Percentiles rank a stretch among this genome's conserved stretches.
Evolutionary conservation across 2,113 vertebrate species (phyloP).

Genomic region (Lagopus muta): DNA sequence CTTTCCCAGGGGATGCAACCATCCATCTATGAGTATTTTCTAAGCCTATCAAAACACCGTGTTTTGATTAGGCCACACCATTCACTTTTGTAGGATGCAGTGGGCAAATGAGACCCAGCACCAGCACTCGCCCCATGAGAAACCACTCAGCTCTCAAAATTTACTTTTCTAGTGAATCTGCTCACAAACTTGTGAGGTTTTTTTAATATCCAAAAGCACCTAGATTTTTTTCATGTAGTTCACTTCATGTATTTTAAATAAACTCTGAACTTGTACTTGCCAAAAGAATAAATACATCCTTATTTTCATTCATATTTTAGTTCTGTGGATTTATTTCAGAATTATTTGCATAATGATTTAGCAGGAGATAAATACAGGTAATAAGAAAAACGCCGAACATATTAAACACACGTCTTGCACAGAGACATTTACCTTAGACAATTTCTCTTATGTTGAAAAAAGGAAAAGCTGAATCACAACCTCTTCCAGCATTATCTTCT

Average conservation of each 20-base stretch:
- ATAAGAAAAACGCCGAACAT: background rate
- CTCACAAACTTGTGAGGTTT: background rate
- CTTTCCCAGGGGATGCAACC: background rate
- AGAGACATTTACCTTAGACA: background rate
- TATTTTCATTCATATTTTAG: slow-evolving; percentile 23
- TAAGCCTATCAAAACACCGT: background rate
- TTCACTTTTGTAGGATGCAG: background rate
- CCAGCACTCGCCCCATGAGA: background rate
- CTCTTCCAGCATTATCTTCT: background rate
- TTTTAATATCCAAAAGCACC: background rate
- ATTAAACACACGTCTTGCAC: background rate
- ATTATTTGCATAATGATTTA: slow-evolving; percentile 3
- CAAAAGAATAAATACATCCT: background rate
- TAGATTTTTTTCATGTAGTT: background rate
- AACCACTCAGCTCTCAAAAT: background rate
- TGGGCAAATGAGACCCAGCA: background rate
- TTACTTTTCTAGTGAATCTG: background rate
- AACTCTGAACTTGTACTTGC: background rate
- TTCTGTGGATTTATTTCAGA: slow-evolving; percentile 3
- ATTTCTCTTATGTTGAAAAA: background rate
- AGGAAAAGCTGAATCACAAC: background rate
- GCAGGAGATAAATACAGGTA: background rate
- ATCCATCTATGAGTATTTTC: background rate
- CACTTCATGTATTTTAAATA: slow-evolving; percentile 30
- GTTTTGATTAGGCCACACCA: background rate